A percentile compares a stretch with the other conserved stretches of the same genome.
phyloP scores from a whole-genome alignment of 1,140 invertebrate genomes.

The Penaeus indicus region DNA sequence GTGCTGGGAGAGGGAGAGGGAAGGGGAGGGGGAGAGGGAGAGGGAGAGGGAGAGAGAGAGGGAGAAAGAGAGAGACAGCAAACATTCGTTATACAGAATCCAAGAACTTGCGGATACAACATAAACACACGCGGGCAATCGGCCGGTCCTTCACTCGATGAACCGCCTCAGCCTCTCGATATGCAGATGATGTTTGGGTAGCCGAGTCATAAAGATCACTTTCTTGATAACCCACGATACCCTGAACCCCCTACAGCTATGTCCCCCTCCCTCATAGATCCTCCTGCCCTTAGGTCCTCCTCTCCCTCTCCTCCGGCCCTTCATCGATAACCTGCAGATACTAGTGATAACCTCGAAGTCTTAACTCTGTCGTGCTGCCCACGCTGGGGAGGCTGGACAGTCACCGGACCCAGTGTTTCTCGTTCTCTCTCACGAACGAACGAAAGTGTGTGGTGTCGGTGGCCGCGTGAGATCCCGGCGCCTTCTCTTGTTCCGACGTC shows the following conservation, averaged over 20 bases:
- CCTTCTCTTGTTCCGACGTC: background rate
- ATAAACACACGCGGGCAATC: background rate
- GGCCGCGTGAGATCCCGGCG: too few species aligned
- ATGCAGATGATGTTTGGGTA: constrained; percentile 60
- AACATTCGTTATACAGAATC: too few species aligned
- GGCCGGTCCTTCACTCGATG: constrained; percentile 12
- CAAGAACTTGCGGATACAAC: too few species aligned
- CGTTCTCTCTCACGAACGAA: too few species aligned
- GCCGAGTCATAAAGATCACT: constrained; percentile 54
- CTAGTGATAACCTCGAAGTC: constrained; percentile 22
- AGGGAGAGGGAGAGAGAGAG: too few species aligned
- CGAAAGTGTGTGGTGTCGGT: too few species aligned
- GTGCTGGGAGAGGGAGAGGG: too few species aligned
- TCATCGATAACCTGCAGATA: constrained; percentile 22
- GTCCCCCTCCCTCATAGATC: background rate
- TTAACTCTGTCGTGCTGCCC: too few species aligned
- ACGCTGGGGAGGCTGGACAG: too few species aligned
- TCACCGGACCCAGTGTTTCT: too few species aligned
- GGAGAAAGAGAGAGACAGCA: too few species aligned
- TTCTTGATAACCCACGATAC: constrained; percentile 36
- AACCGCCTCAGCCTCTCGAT: constrained; percentile 39
- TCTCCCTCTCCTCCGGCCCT: constrained; percentile 4
- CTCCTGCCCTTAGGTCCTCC: constrained; percentile 3
- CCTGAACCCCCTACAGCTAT: background rate
- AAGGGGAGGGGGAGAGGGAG: too few species aligned